Evolutionary conservation across 1,140 invertebrate species (phyloP).

Genomic region (Caenorhabditis brenneri): DNA sequence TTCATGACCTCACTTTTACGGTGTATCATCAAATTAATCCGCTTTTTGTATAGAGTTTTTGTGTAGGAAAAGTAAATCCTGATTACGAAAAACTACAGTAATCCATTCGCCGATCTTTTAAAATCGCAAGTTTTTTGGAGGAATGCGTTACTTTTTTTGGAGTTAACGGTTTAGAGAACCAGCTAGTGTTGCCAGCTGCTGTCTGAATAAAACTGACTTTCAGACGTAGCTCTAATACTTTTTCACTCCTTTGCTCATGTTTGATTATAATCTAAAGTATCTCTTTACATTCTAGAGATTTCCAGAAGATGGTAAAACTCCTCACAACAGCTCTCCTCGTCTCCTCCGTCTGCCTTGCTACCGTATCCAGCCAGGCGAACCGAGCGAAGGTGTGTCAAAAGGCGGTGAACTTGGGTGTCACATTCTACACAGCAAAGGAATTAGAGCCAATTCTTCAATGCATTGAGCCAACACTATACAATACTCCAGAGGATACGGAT

Average conservation of each 20-base stretch:
- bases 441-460: not conserved
- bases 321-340: not conserved
- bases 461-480: conserved; percentile 15
- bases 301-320: not conserved
- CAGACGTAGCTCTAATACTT: not conserved
- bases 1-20: not conserved
- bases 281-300: not conserved
- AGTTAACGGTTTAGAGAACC: not conserved
- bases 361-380: not conserved
- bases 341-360: not conserved
- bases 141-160: not conserved
- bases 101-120: not conserved
- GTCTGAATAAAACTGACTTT: no score
- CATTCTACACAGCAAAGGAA: not conserved
- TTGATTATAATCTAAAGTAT: not conserved
- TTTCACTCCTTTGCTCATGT: not conserved
- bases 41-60: not conserved
- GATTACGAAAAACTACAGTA: not conserved
- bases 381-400: not conserved
- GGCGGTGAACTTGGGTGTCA: not conserved
- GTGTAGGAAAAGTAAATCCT: not conserved
- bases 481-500: not conserved
- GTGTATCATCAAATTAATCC: not conserved
- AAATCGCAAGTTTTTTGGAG: not conserved
- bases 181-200: no score